These are phyloP conservation scores for Psilopsiagon aymara DNA, from an alignment of 2,113 vertebrate species.

Conservation along the genomic window DNA sequence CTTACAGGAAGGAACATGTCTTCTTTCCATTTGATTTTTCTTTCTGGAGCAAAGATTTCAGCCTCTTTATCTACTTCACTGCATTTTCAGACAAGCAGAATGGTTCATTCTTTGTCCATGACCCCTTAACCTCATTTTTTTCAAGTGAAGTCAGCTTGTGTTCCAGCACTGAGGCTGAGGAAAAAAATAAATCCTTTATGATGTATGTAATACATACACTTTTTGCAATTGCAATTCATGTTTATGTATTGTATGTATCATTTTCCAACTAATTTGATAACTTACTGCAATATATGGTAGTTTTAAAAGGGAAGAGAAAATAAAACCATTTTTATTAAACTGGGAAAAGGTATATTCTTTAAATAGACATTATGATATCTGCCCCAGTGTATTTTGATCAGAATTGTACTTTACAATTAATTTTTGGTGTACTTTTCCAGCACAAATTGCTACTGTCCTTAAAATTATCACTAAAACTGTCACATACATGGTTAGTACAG, in stretches of 20 bases:
- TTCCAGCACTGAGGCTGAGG: not conserved
- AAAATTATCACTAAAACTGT: not conserved
- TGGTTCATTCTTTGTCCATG: not conserved
- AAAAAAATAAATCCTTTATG: not conserved
- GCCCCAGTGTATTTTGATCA: not conserved
- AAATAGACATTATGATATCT: not conserved
- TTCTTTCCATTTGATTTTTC: not conserved
- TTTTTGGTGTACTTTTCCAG: not conserved
- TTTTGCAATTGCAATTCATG: not conserved
- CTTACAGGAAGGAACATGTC: not conserved
- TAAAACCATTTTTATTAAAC: not conserved
- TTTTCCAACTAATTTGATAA: not conserved
- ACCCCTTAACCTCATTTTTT: not conserved
- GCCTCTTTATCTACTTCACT: not conserved
- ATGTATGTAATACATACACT: not conserved
- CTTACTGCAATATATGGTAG: not conserved
- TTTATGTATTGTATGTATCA: not conserved
- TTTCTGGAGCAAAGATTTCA: constrained; percentile 7
- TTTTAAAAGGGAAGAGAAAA: not conserved
- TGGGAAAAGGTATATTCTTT: not conserved
- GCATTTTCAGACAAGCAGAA: not conserved
- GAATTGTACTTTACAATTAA: not conserved
- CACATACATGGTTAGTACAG: not conserved
- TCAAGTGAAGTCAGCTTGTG: not conserved
- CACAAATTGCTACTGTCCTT: not conserved